Base-by-base conservation (phyloP, 2,888 invertebrate species). In the Chrysolina haemoptera region DNA sequence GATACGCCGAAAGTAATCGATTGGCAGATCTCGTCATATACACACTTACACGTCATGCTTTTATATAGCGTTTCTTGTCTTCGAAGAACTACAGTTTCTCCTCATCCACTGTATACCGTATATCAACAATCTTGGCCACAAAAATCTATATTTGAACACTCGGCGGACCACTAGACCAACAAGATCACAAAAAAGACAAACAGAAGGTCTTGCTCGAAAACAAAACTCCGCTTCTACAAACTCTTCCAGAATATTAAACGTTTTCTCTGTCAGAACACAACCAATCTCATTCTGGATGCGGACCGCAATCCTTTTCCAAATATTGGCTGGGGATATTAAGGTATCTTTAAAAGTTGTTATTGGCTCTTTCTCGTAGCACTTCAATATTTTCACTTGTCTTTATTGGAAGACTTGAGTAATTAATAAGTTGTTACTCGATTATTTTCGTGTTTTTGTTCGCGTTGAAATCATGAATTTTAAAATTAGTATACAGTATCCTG, bases 281-380 rank as follows among this genome's bases (percentile, higher is more conserved):
- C 66, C 62, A 68, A 73, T 71, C 79, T 77, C 73, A 79, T 80
- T 79, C 59, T 64, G 77, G 75, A 80, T 80, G 79, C 80, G 76
- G 73, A 76, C 69, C 79, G 77, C 78, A 74, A 59, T 72, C 77
- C 78, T 67, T 77, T 73, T 78, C 69, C 78, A 77, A 80, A 80
- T 80, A 80, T 78, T 80, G 70, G 70, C 74, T 40, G 74, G 75
- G 73, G 79, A 79, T 78, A 78, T 79, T 78, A 78, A 79, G 74
- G 77, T 76, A 79, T 79, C 77, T 77, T 79, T 76, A 74, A 77
- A 77, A 79, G 76, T 79, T 79, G 78, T 78, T 79, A 79, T 78
- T 79, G 78, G 73, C 76, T 76, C 63, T 22, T 64, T 67, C 20
- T 63, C 14, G 67, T 67, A 27, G 53, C 67, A 40, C 35, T 48